Evolutionary conservation across 1,140 invertebrate species (phyloP).

Genomic region (Calycopis cecrops): DNA sequence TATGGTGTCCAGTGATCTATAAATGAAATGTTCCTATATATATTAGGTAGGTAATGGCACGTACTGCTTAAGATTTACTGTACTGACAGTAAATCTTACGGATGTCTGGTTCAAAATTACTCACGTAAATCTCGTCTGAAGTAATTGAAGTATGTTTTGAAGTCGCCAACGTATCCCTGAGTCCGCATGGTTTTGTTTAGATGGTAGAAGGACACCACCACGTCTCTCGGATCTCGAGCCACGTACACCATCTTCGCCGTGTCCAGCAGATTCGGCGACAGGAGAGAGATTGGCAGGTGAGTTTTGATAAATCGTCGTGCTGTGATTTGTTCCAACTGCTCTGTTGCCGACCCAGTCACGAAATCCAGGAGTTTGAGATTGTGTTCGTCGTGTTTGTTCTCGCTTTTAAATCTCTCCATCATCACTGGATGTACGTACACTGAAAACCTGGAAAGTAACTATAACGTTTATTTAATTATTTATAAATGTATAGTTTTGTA

Average conservation of each 20-base stretch:
- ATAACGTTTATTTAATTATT: too few species aligned
- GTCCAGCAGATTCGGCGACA: constrained; percentile 80
- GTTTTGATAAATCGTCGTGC: constrained; percentile 71
- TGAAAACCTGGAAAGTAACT: constrained; percentile 55
- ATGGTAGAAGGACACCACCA: constrained; percentile 89
- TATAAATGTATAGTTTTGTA: constrained; percentile 80
- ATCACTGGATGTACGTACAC: constrained; percentile 55
- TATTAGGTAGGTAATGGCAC: neutral
- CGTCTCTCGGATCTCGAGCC: constrained; percentile 89
- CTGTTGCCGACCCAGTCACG: constrained; percentile 40
- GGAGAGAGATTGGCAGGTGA: constrained; percentile 67
- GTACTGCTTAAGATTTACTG: neutral
- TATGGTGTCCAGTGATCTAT: constrained; percentile 84
- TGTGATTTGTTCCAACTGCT: constrained; percentile 39
- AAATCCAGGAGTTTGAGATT: constrained; percentile 45
- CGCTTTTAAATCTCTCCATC: constrained; percentile 34
- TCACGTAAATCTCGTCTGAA: constrained; percentile 85
- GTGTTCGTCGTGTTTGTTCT: constrained; percentile 46
- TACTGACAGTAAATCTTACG: neutral
- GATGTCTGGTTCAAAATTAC: constrained; percentile 22
- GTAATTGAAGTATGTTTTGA: constrained; percentile 85
- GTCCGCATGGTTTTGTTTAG: constrained; percentile 83
- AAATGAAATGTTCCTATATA: neutral
- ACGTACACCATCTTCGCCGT: constrained; percentile 77
- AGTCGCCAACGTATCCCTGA: constrained; percentile 83